These are phyloP conservation scores for Pedionomus torquatus DNA, from an alignment of 2,113 vertebrate species.

Conservation along the genomic window DNA sequence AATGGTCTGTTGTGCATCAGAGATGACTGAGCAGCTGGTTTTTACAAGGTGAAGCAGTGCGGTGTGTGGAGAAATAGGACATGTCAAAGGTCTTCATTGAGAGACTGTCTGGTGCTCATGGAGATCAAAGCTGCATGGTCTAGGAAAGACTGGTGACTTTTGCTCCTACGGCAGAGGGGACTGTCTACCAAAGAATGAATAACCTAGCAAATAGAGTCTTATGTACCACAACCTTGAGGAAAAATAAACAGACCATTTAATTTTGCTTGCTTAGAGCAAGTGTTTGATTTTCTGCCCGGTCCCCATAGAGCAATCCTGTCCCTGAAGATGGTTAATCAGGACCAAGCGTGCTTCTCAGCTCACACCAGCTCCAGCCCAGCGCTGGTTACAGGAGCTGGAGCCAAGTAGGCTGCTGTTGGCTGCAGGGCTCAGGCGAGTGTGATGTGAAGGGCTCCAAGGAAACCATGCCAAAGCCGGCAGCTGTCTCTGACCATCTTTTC, in stretches of 20 bases:
- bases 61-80: background rate
- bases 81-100: background rate
- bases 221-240: background rate
- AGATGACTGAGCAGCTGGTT: background rate
- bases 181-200: background rate
- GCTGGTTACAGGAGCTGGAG: background rate
- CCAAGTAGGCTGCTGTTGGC: background rate
- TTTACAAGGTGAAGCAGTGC: background rate
- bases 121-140: background rate
- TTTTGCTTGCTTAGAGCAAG: background rate
- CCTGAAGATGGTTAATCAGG: background rate
- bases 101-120: background rate
- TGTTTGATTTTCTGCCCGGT: background rate
- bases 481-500: background rate
- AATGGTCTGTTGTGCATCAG: background rate
- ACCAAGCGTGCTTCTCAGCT: rapidly evolving
- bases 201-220: background rate
- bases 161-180: background rate
- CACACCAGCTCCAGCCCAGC: background rate
- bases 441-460: background rate
- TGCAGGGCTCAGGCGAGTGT: background rate
- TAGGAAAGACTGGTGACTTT: background rate
- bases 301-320: background rate
- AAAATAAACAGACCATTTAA: rapidly evolving
- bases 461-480: background rate